Conservation (phyloP, 1,140 invertebrate genomes). For the Drosophila tsacasi region DNA sequence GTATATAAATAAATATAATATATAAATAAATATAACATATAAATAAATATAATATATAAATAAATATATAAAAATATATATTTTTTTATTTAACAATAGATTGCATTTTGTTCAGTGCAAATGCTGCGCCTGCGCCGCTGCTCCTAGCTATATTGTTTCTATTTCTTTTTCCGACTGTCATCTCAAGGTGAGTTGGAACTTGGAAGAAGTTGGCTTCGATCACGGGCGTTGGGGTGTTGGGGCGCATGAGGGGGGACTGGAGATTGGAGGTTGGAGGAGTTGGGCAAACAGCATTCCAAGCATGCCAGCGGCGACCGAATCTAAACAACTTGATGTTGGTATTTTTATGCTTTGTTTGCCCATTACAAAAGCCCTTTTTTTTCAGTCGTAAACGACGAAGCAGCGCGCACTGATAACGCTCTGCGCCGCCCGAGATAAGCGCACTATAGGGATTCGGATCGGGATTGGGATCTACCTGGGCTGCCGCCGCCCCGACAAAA, state of each 20-base stretch:
- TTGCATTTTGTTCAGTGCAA: conserved; percentile 8
- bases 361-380: conserved; percentile 70
- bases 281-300: conserved; percentile 65
- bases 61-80: too few species aligned
- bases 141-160: conserved; percentile 24
- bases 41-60: too few species aligned
- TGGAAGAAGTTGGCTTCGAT: conserved; percentile 11
- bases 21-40: too few species aligned
- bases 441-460: not conserved
- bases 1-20: not conserved
- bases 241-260: not conserved
- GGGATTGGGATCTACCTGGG: conserved; percentile 19
- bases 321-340: conserved; percentile 71
- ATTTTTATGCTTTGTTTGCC: conserved; percentile 74
- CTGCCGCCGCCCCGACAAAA: not conserved
- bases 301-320: conserved; percentile 63
- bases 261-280: conserved; percentile 18
- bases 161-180: conserved; percentile 46
- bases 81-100: not conserved
- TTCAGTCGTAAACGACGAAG: conserved; percentile 29
- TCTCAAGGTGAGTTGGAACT: conserved; percentile 41
- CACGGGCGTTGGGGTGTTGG: not conserved
- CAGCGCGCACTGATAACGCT: conserved; percentile 31
- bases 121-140: conserved; percentile 27
- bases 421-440: conserved; percentile 25